These are phyloP conservation scores for Centrocercus urophasianus DNA, from an alignment of 2,113 vertebrate genomes.

Conservation along the genomic window DNA sequence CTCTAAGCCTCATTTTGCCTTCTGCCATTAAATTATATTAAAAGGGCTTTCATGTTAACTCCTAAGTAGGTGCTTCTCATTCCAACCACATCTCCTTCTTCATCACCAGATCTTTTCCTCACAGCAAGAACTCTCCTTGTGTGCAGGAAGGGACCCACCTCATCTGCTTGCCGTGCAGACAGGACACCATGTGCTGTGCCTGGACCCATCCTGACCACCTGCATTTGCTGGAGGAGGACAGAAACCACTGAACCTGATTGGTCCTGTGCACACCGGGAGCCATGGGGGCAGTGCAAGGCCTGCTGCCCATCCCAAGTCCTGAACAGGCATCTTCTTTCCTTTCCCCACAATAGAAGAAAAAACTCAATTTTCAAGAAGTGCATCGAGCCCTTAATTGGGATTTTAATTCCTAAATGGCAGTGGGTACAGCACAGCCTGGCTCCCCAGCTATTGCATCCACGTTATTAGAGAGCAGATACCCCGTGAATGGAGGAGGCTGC, in stretches of 20 bases:
- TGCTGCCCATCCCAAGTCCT: neutral
- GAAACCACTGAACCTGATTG: too few species aligned
- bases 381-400: slow-evolving; percentile 10
- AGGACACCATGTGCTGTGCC: too few species aligned
- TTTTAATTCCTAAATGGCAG: slow-evolving; percentile 54
- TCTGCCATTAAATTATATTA: slow-evolving; percentile 29
- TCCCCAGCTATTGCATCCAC: neutral
- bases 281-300: neutral
- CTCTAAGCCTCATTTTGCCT: neutral
- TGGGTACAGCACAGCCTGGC: neutral
- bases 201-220: neutral
- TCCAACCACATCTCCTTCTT: slow-evolving; percentile 12
- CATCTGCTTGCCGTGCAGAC: rapidly evolving
- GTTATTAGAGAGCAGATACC: neutral
- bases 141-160: neutral
- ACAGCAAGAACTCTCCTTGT: neutral
- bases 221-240: neutral
- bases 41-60: slow-evolving; percentile 51
- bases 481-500: neutral
- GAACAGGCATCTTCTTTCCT: neutral
- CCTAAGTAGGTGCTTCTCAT: slow-evolving; percentile 42
- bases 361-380: slow-evolving; percentile 7
- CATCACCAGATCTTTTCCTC: neutral
- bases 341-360: neutral
- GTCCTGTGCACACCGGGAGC: too few species aligned